Conservation (phyloP, 2,113 vertebrate genomes). For the Oriolus oriolus region DNA sequence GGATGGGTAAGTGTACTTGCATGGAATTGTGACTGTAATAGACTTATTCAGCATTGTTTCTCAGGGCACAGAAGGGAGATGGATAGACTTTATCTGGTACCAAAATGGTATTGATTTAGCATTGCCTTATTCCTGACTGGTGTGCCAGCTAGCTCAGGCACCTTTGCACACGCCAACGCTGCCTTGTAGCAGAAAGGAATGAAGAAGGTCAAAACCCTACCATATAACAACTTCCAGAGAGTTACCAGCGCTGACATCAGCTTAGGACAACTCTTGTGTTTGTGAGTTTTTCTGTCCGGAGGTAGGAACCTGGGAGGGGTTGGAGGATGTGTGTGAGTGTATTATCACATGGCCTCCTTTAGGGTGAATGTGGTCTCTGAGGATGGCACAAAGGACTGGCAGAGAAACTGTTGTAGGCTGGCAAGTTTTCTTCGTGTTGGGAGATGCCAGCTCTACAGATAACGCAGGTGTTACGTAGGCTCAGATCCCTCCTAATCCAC, state of each 20-base stretch:
- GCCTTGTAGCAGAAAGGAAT: not conserved
- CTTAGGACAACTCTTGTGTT: not conserved
- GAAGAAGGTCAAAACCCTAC: not conserved
- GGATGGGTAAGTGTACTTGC: not conserved
- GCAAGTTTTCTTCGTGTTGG: not conserved
- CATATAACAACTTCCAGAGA: not conserved
- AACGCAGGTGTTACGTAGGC: not conserved
- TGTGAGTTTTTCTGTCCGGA: not conserved
- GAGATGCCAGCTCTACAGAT: not conserved
- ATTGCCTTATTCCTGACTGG: not conserved
- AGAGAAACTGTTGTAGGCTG: not conserved
- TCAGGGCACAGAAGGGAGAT: accelerated
- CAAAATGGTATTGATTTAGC: not conserved
- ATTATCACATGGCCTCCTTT: not conserved
- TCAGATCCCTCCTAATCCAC: not conserved
- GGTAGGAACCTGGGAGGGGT: accelerated
- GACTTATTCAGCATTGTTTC: not conserved
- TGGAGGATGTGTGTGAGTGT: not conserved
- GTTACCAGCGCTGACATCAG: not conserved
- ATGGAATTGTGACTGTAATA: not conserved
- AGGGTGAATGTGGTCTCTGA: not conserved
- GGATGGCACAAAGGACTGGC: not conserved
- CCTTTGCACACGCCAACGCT: not conserved
- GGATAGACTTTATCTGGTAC: not conserved
- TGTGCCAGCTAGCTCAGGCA: not conserved